These are phyloP conservation scores for Lithobates pipiens DNA, from an alignment of 2,797 vertebrate species.

Conservation along the genomic window DNA sequence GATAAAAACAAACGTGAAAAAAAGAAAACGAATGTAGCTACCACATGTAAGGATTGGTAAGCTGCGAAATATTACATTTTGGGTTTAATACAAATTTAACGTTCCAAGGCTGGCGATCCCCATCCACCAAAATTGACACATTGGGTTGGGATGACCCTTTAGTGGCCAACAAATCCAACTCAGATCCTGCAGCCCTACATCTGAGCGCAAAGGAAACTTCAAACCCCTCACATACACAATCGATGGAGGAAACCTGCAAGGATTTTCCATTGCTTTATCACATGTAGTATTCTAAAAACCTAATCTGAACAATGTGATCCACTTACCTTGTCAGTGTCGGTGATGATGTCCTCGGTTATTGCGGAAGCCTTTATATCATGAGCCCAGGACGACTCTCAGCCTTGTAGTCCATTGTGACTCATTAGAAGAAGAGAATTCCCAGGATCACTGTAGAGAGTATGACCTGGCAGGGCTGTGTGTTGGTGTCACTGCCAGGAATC, in stretches of 20 bases:
- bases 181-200: neutral
- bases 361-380: neutral
- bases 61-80: no score
- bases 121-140: neutral
- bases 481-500: conserved; percentile 79
- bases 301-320: neutral
- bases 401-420: conserved; percentile 6
- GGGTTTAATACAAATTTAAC: no score
- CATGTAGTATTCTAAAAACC: neutral
- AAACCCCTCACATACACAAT: neutral
- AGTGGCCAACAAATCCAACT: neutral
- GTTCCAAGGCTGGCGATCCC: no score
- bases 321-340: neutral
- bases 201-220: no score
- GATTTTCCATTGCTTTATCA: neutral
- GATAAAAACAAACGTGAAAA: no score
- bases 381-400: neutral
- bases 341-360: neutral
- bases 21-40: no score
- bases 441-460: neutral
- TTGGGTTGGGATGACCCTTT: neutral
- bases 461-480: conserved; percentile 3
- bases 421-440: neutral
- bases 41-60: no score
- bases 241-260: neutral